Conservation (phyloP, 2,888 invertebrate species). For the Clitarchus hookeri region DNA sequence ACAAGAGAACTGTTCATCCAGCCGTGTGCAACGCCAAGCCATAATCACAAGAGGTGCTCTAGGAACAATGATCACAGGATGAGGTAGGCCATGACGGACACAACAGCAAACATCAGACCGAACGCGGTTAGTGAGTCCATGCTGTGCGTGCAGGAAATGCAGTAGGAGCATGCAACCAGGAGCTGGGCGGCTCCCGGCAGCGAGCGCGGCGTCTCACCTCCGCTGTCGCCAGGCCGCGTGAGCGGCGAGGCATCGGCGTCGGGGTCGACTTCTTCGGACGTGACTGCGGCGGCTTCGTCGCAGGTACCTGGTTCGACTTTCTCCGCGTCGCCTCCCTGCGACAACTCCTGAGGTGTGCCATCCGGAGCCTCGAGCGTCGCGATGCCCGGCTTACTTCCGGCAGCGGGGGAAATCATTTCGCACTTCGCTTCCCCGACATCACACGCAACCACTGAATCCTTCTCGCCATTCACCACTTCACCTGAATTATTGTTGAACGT, state of each 20-base stretch:
- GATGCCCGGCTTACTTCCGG: neutral
- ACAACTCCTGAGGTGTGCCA: neutral
- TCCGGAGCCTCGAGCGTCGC: neutral
- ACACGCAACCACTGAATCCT: neutral
- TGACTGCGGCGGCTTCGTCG: neutral
- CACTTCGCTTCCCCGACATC: neutral
- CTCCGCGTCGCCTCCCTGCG: no score
- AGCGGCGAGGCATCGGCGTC: neutral
- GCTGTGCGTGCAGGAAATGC: conserved; percentile 71
- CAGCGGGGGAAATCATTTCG: neutral
- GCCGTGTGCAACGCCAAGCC: neutral
- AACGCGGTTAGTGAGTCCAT: conserved; percentile 75
- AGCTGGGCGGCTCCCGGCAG: conserved; percentile 37
- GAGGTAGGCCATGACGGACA: conserved; percentile 48
- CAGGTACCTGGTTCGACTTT: neutral
- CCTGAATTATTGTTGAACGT: neutral
- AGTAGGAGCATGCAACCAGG: conserved; percentile 74
- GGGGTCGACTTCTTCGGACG: neutral
- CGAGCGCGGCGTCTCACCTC: conserved; percentile 22
- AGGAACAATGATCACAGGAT: conserved; percentile 21
- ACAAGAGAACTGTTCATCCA: no score
- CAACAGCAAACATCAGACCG: conserved; percentile 73
- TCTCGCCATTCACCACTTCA: neutral
- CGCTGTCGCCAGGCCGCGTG: conserved; percentile 1
- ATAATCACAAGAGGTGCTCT: neutral